A percentile compares a stretch with the other conserved stretches of the same genome.
These are phyloP conservation scores for Tachuris rubrigastra DNA, from an alignment of 2,113 vertebrate genomes.

Conservation along the genomic window DNA sequence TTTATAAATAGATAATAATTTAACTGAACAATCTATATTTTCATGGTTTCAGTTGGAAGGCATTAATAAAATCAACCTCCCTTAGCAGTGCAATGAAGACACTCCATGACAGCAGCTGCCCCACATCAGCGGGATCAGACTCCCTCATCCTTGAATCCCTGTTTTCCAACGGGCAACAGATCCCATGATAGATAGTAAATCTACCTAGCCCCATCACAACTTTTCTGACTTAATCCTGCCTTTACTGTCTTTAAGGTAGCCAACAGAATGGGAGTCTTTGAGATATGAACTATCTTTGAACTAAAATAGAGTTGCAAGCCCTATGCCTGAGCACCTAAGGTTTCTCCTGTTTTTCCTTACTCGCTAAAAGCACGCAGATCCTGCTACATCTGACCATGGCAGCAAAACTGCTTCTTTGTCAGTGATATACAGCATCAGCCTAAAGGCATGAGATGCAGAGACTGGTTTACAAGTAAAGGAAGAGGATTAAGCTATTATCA, in stretches of 20 bases:
- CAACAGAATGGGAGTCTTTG: not conserved
- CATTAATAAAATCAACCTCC: not conserved
- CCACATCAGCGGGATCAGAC: accelerated
- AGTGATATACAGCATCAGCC: accelerated
- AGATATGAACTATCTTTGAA: not conserved
- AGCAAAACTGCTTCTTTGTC: not conserved
- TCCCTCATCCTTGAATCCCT: not conserved
- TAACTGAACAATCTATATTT: not conserved
- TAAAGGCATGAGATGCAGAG: not conserved
- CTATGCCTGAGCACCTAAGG: not conserved
- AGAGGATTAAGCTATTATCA: not conserved
- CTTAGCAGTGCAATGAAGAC: accelerated
- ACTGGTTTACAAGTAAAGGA: not conserved
- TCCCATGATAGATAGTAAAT: accelerated
- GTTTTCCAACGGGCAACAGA: not conserved
- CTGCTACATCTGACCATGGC: accelerated
- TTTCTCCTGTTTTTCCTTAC: not conserved
- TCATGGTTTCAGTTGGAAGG: not conserved
- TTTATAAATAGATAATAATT: not conserved
- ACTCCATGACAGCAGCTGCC: not conserved
- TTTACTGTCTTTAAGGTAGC: not conserved
- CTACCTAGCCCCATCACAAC: not conserved
- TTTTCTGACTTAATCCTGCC: not conserved
- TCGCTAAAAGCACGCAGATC: not conserved
- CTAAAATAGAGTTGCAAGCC: not conserved